Conservation (phyloP, 2,113 vertebrate species). For the Cyprinodon brontotheroides region DNA sequence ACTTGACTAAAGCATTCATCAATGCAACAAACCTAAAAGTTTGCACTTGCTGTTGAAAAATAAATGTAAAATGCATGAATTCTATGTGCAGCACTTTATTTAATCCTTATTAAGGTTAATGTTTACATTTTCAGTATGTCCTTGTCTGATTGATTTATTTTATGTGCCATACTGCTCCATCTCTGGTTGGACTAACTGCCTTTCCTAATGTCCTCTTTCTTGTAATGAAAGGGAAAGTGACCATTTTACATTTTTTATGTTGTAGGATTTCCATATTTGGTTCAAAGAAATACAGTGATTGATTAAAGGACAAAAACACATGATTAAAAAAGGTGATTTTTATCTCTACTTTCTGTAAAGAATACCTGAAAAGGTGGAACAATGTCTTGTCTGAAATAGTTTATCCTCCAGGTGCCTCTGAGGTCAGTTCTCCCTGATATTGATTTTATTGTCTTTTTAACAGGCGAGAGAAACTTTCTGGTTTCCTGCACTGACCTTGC, state of each 20-base stretch:
- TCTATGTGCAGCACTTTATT: not conserved
- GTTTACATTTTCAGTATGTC: not conserved
- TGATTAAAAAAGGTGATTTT: not conserved
- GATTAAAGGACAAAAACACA: not conserved
- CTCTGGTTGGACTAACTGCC: too few species aligned
- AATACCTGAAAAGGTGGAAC: constrained; percentile 29
- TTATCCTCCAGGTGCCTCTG: constrained; percentile 40
- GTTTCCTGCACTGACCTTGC: constrained; percentile 4
- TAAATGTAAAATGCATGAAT: not conserved
- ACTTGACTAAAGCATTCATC: too few species aligned
- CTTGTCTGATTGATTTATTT: not conserved
- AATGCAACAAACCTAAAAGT: too few species aligned
- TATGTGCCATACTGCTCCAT: not conserved
- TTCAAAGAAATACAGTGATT: constrained; percentile 1
- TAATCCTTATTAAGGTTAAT: not conserved
- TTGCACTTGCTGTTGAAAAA: too few species aligned
- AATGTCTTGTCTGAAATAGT: constrained; percentile 38
- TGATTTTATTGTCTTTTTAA: constrained; percentile 53
- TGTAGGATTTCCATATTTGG: constrained; percentile 1
- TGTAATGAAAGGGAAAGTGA: not conserved
- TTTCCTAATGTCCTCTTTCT: not conserved
- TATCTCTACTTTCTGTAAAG: not conserved
- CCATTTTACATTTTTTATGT: not conserved
- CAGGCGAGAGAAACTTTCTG: constrained; percentile 29
- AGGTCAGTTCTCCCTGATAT: constrained; percentile 60